Percentiles rank a stretch among this genome's conserved stretches.
phyloP scores from a whole-genome alignment of 92 coral and sea anemone species.

The Porites divaricata region DNA sequence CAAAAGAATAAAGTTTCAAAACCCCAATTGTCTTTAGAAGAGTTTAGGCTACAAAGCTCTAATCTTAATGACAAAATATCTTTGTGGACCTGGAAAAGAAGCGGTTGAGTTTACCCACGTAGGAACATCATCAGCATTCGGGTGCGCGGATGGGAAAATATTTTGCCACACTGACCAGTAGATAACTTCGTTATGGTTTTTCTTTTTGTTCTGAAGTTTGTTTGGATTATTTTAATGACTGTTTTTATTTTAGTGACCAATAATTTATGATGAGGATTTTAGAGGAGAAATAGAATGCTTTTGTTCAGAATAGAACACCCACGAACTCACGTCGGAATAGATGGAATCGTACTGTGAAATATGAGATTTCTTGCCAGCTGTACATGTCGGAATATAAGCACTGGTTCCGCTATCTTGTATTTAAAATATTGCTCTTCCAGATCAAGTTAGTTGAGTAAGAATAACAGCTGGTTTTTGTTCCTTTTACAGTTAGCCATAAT shows the following conservation, averaged over 20 bases:
- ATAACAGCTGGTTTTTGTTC: neutral
- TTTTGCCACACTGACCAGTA: neutral
- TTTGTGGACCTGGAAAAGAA: too few relatives aligned
- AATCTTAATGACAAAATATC: neutral
- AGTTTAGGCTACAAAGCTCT: neutral
- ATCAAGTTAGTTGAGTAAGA: neutral
- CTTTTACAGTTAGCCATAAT: neutral
- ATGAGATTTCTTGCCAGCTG: neutral
- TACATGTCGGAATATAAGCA: neutral
- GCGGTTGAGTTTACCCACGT: neutral
- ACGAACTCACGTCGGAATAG: neutral
- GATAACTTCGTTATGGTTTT: neutral
- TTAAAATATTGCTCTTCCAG: neutral
- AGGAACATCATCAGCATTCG: neutral
- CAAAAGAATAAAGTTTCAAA: neutral
- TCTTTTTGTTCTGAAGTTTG: neutral
- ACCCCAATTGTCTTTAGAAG: neutral
- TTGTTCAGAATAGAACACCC: slow-evolving; percentile 12
- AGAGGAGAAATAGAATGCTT: neutral
- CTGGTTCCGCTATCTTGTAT: neutral
- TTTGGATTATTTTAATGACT: neutral
- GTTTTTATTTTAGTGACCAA: neutral
- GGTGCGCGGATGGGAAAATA: neutral
- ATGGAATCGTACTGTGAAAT: neutral
- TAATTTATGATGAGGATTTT: neutral